These are phyloP conservation scores for Zosterops borbonicus DNA, from an alignment of 2,113 vertebrate genomes.

Conservation along the genomic window DNA sequence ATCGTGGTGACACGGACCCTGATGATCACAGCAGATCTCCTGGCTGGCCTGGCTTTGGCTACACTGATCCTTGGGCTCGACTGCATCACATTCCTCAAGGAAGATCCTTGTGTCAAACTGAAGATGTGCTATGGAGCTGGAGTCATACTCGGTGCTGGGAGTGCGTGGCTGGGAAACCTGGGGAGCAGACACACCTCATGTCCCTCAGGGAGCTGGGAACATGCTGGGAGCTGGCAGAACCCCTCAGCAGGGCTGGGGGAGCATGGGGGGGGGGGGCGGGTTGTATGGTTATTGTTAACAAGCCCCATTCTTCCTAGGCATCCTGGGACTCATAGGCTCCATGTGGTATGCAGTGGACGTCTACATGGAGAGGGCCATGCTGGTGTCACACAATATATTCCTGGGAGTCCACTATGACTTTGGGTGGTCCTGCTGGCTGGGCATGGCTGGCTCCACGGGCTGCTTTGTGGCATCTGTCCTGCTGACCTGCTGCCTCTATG, in stretches of 20 bases:
- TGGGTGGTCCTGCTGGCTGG: constrained; percentile 78
- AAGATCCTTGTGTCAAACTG: constrained; percentile 58
- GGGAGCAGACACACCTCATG: neutral
- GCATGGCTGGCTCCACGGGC: constrained; percentile 67
- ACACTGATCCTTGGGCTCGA: constrained; percentile 61
- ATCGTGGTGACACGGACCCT: constrained; percentile 69
- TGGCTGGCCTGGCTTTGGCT: constrained; percentile 66
- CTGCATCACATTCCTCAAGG: constrained; percentile 67
- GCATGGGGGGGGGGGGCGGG: fast-evolving
- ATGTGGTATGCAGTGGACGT: constrained; percentile 74
- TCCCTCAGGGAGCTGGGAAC: neutral
- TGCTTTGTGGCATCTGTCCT: constrained; percentile 55
- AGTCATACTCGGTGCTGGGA: constrained; percentile 33
- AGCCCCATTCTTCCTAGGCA: constrained; percentile 8
- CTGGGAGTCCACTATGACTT: constrained; percentile 76
- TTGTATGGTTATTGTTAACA: neutral
- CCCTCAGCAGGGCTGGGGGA: neutral
- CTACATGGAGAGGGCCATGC: constrained; percentile 66
- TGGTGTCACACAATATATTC: constrained; percentile 62
- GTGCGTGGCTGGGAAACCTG: constrained; percentile 14
- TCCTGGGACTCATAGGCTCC: constrained; percentile 70
- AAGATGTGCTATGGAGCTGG: constrained; percentile 67
- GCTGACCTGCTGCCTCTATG: constrained; percentile 64
- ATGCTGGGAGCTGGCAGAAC: fast-evolving
- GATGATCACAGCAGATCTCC: constrained; percentile 69